These are phyloP conservation scores for Mamestra configurata DNA, from an alignment of 1,140 invertebrate genomes.

Conservation along the genomic window DNA sequence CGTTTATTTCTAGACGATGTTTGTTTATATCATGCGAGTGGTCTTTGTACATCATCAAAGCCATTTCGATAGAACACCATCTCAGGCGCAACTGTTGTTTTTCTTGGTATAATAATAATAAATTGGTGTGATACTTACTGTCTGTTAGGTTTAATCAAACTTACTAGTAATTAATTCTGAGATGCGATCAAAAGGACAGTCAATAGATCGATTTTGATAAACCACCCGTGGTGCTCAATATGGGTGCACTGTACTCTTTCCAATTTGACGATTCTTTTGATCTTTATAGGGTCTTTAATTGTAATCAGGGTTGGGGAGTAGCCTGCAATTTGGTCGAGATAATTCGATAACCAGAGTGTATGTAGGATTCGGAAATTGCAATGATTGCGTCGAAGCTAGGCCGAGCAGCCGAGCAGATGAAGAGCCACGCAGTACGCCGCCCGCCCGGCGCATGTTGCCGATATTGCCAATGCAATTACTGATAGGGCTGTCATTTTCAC, in stretches of 20 bases:
- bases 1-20: slow-evolving; percentile 54
- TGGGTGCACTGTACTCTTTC: slow-evolving; percentile 19
- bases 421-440: slow-evolving; percentile 34
- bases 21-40: slow-evolving; percentile 60
- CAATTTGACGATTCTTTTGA: slow-evolving; percentile 28
- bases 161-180: neutral
- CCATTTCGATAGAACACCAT: slow-evolving; percentile 45
- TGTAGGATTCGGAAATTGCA: slow-evolving; percentile 76
- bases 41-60: slow-evolving; percentile 62
- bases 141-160: neutral
- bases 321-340: slow-evolving; percentile 48
- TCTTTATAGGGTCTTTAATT: slow-evolving; percentile 41
- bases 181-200: neutral
- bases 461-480: slow-evolving; percentile 58
- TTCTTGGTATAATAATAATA: slow-evolving; percentile 10
- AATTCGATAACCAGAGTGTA: slow-evolving; percentile 51
- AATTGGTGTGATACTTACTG: neutral
- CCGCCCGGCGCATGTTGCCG: slow-evolving; percentile 47
- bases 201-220: slow-evolving; percentile 2
- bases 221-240: slow-evolving; percentile 30
- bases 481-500: slow-evolving; percentile 48
- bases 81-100: neutral
- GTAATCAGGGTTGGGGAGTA: slow-evolving; percentile 38
- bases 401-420: slow-evolving; percentile 52
- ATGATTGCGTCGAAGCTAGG: slow-evolving; percentile 70